Percentiles rank a stretch among this genome's conserved stretches.
phyloP scores from a whole-genome alignment of 2,797 vertebrate species.

The Botia kubotai region DNA sequence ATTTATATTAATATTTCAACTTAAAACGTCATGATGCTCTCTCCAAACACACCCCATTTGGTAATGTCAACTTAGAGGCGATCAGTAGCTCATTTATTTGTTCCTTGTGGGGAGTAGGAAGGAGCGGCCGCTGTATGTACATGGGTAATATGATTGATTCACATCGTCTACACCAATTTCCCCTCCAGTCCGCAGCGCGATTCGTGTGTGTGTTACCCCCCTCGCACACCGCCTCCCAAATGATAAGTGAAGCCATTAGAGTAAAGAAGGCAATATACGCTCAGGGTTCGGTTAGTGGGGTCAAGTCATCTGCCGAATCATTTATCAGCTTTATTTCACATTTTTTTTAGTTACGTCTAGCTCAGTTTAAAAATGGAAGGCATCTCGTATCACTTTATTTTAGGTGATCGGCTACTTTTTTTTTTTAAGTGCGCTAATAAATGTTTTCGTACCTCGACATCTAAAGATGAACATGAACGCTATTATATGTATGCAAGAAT shows the following conservation, averaged over 20 bases:
- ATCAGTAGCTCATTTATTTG: constrained; percentile 61
- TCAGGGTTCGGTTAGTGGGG: constrained; percentile 47
- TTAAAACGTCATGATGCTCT: constrained; percentile 60
- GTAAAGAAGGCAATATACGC: constrained; percentile 57
- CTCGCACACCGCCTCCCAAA: constrained; percentile 33
- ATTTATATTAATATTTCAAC: constrained; percentile 63
- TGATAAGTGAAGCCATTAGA: constrained; percentile 67
- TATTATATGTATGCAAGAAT: background rate
- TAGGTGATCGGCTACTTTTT: background rate
- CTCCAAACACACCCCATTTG: constrained; percentile 59
- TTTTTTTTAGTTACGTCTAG: constrained; percentile 33
- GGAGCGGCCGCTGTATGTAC: constrained; percentile 52
- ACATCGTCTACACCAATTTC: constrained; percentile 55
- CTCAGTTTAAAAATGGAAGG: constrained; percentile 3
- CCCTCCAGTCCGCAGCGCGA: constrained; percentile 53
- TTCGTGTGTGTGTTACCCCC: constrained; percentile 42
- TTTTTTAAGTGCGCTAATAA: background rate
- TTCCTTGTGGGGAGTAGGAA: constrained; percentile 56
- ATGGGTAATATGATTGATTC: constrained; percentile 63
- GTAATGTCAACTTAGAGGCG: constrained; percentile 62
- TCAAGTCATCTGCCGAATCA: constrained; percentile 47
- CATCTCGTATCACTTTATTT: constrained; percentile 16
- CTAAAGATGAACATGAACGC: background rate
- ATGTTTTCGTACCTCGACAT: background rate
- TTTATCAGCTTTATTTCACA: constrained; percentile 56